Evolutionary conservation across 92 coral and sea anemone species (phyloP).

Genomic region (Palythoa caribaeorum): DNA sequence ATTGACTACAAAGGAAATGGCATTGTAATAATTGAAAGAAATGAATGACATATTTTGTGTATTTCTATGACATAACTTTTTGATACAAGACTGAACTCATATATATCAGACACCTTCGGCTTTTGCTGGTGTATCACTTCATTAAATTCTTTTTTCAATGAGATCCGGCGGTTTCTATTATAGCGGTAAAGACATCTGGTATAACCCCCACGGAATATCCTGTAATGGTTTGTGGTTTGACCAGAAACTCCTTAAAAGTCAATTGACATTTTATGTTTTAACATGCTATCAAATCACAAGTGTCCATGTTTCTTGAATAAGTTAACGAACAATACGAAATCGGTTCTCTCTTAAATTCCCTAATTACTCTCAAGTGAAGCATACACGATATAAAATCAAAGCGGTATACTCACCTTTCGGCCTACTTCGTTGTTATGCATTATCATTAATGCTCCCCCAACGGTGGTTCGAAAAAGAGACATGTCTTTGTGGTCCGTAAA

Average conservation of each 20-base stretch:
- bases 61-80: too few species aligned
- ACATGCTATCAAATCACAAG: constrained; percentile 10
- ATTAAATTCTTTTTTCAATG: neutral
- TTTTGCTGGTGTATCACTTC: neutral
- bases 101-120: neutral
- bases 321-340: too few species aligned
- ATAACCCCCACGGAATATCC: constrained; percentile 13
- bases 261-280: constrained; percentile 21
- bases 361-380: neutral
- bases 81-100: too few species aligned
- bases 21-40: too few species aligned
- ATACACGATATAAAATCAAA: neutral
- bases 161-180: constrained; percentile 22
- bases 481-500: constrained; percentile 76
- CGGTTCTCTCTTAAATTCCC: too few species aligned
- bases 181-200: constrained; percentile 31
- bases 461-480: constrained; percentile 49
- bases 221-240: neutral
- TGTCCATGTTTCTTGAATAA: neutral
- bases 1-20: neutral
- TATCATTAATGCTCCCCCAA: constrained; percentile 75
- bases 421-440: constrained; percentile 91
- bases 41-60: too few species aligned
- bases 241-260: constrained; percentile 16
- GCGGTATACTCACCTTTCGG: constrained; percentile 71